Percentiles rank a stretch among this genome's conserved stretches.
Conservation (phyloP, 2,888 invertebrate genomes). For the Synergus umbraculus region DNA sequence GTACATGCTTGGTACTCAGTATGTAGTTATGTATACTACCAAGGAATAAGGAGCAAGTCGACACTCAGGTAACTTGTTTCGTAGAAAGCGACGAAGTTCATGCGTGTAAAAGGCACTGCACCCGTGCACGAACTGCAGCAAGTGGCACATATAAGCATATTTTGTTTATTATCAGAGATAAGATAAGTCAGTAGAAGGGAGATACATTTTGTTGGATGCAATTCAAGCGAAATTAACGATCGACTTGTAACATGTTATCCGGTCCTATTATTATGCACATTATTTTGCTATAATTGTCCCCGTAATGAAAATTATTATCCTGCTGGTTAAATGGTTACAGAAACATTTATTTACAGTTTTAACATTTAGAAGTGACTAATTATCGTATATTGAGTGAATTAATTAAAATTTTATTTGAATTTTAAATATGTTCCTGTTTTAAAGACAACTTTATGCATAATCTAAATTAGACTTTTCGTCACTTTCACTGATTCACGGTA, state of each 20-base stretch:
- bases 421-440: neutral
- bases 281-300: conserved; percentile 35
- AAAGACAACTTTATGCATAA: neutral
- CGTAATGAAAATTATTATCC: conserved; percentile 12
- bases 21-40: conserved; percentile 5
- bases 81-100: conserved; percentile 39
- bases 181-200: conserved; percentile 24
- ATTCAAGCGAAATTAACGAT: conserved; percentile 35
- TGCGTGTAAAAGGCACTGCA: conserved; percentile 35
- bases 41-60: conserved; percentile 31
- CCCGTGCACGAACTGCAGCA: conserved; percentile 31
- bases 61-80: conserved; percentile 34
- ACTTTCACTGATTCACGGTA: neutral
- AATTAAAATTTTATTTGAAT: neutral
- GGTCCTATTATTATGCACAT: conserved; percentile 34
- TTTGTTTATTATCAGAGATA: conserved; percentile 40
- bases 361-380: neutral
- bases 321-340: neutral
- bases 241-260: conserved; percentile 30
- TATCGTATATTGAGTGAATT: neutral
- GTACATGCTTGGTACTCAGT: conserved; percentile 9
- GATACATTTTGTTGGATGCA: conserved; percentile 34
- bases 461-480: neutral
- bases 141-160: conserved; percentile 38
- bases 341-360: conserved; percentile 5